Conservation (phyloP, 2,797 vertebrate genomes). For the Chaunax sp. region DNA sequence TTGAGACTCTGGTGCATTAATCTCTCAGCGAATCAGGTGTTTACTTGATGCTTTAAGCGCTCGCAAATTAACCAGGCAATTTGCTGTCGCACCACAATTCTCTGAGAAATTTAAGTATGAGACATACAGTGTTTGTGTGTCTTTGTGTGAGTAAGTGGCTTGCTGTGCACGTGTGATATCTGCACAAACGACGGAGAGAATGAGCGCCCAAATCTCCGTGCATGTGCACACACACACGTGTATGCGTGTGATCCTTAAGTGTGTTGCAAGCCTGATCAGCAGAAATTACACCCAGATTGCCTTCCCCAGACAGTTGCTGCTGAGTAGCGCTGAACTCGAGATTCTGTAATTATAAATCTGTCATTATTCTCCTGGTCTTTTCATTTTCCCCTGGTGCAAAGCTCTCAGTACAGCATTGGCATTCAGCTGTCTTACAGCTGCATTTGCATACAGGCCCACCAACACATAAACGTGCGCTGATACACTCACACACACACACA, state of each 20-base stretch:
- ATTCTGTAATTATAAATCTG: conserved; percentile 84
- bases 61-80: conserved; percentile 55
- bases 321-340: conserved; percentile 62
- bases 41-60: conserved; percentile 48
- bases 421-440: conserved; percentile 55
- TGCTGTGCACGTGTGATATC: conserved; percentile 1
- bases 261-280: conserved; percentile 70
- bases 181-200: conserved; percentile 8
- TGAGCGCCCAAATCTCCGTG: neutral
- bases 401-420: conserved; percentile 47
- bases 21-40: conserved; percentile 28
- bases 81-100: conserved; percentile 43
- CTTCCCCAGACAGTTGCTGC: conserved; percentile 69
- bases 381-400: conserved; percentile 56
- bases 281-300: conserved; percentile 72
- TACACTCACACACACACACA: conserved; percentile 6
- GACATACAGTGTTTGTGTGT: conserved; percentile 4
- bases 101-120: conserved; percentile 21
- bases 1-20: conserved; percentile 17
- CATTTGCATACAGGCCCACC: conserved; percentile 60
- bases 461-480: conserved; percentile 21
- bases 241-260: conserved; percentile 53
- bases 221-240: neutral
- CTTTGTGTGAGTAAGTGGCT: neutral
- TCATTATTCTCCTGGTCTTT: conserved; percentile 74